Base-by-base conservation (phyloP, 1,140 invertebrate genomes). In the Papilio aristodemus region DNA sequence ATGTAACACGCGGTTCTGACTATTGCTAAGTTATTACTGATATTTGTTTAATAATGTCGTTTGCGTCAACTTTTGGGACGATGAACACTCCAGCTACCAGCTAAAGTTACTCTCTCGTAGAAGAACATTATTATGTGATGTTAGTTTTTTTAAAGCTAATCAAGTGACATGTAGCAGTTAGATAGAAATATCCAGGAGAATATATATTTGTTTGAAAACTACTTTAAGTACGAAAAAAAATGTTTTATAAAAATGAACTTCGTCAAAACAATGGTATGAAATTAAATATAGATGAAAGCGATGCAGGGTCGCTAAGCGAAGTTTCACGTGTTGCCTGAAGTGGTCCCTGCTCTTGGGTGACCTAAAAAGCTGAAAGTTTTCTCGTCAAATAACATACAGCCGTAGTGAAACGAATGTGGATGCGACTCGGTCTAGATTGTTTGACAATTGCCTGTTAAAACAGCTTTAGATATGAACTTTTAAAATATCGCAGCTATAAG, bases 241-340 rank as follows among this genome's bases (percentile, higher is more conserved):
- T 3, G 6, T 32, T 32, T 6, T 32, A 6, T 32, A 32, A 32
- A 32, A 32, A 32, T 32, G n/a, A n/a, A n/a, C 8, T 25, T 22
- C 7, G 17, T 25, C 19, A 54, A 25, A 54, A 54, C 46, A 54
- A 54, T 54, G 10, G 57, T 36, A 59, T 36, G 32, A 32, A 59
- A 25, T 38, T 62, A 62, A 62, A 62, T 62, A 62, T 62, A 62
- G 36, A 62, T 17, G 59, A 39, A 62, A 62, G 59, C 59, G 36
- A 38, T 19, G 59, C 17, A 17, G 22, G 59, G 59, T 38, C 32
- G 36, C 57, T 58, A 32, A 62, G 36, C 27, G 36, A 36, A 62
- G 59, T 39, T 62, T 58, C 57, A 58, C 32, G 59, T 38, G 59
- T 38, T 37, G 59, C 19, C 32, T 62, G 36, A 62, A 62, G 59